These are phyloP conservation scores for Eupithecia vulgata DNA, from an alignment of 2,888 invertebrate genomes.

Conservation along the genomic window DNA sequence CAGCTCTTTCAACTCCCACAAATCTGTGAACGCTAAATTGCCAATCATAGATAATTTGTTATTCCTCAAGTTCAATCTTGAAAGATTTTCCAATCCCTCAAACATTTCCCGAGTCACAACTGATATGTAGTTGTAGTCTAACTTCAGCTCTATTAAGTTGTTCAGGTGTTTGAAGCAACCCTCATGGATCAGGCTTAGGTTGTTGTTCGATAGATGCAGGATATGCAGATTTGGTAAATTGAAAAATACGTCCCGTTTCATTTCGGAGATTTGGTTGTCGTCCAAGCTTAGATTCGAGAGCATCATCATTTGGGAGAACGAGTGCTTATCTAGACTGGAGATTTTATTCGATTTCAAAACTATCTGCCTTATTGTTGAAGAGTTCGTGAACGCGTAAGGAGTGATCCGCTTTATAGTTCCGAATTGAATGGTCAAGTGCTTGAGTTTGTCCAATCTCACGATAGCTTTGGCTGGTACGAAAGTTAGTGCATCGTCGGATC, in stretches of 20 bases:
- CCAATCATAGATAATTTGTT: conserved; percentile 91
- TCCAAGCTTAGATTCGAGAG: conserved; percentile 88
- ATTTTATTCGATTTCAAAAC: conserved; percentile 89
- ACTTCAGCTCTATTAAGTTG: conserved; percentile 90
- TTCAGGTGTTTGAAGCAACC: conserved; percentile 90
- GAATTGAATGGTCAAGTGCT: conserved; percentile 88
- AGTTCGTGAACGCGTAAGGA: conserved; percentile 90
- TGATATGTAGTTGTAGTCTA: conserved; percentile 90
- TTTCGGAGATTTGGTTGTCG: conserved; percentile 89
- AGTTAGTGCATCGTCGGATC: conserved; percentile 87
- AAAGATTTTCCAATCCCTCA: conserved; percentile 88
- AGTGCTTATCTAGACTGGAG: conserved; percentile 85
- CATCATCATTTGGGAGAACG: conserved; percentile 89
- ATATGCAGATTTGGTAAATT: conserved; percentile 88
- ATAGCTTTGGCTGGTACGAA: conserved; percentile 89
- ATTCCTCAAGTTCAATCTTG: conserved; percentile 88
- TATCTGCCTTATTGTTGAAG: conserved; percentile 88
- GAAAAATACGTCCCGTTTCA: conserved; percentile 89
- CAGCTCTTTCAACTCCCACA: conserved; percentile 88
- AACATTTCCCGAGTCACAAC: conserved; percentile 91
- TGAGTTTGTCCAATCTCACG: conserved; percentile 86
- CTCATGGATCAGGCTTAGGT: conserved; percentile 92
- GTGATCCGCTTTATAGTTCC: conserved; percentile 88
- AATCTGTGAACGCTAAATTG: conserved; percentile 90
- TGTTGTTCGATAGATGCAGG: conserved; percentile 93